A percentile compares a stretch with the other conserved stretches of the same genome.
phyloP scores from a whole-genome alignment of 2,888 invertebrate genomes.

The Operophtera brumata region DNA sequence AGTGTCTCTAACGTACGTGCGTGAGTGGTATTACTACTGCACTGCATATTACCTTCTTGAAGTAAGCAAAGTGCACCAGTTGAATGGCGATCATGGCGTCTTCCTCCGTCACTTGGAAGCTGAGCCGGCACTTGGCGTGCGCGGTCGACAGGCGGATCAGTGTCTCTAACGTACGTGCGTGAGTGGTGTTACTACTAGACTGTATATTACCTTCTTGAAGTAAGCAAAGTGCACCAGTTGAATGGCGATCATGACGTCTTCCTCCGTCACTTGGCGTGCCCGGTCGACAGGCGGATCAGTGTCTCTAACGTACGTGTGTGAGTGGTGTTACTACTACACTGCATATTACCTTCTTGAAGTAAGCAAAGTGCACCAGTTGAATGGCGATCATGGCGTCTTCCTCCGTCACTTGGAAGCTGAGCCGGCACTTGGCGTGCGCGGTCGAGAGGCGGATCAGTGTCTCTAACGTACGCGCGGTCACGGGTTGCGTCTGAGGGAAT shows the following conservation, averaged over 20 bases:
- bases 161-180: no score
- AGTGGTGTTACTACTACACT: no score
- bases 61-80: no score
- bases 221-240: constrained; percentile 97
- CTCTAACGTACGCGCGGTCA: constrained; percentile 97
- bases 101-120: no score
- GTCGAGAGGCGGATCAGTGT: constrained; percentile 98
- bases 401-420: constrained; percentile 90
- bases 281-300: constrained; percentile 97
- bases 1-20: no score
- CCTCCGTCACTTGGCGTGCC: constrained; percentile 95
- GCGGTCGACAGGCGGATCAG: no score
- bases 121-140: no score
- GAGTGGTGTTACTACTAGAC: no score
- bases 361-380: constrained; percentile 95
- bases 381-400: constrained; percentile 96
- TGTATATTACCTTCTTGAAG: constrained; percentile 92
- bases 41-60: no score
- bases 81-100: no score
- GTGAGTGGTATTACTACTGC: no score
- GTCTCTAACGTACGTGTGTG: constrained; percentile 94
- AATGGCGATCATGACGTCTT: constrained; percentile 95
- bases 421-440: constrained; percentile 97
- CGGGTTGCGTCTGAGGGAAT: constrained; percentile 92
- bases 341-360: constrained; percentile 91